Evolutionary conservation across 1,140 invertebrate species (phyloP).

Genomic region (Ceratosolen fusciceps): DNA sequence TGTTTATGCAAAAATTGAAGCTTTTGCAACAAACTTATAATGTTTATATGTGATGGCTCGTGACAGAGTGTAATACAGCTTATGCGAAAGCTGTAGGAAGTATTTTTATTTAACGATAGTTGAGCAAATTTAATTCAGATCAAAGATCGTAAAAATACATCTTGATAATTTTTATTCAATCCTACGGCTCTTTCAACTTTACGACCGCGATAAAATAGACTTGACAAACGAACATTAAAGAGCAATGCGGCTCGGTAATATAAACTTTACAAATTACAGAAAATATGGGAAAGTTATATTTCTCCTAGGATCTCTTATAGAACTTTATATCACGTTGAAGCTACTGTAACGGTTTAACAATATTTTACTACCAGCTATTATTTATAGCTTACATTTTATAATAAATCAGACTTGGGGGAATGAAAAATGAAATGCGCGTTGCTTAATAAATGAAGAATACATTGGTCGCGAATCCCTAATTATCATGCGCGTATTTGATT

Average conservation of each 20-base stretch:
- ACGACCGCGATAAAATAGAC: neutral
- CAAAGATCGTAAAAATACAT: neutral
- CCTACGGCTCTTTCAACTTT: neutral
- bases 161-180: neutral
- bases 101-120: too few species aligned
- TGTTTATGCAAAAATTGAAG: neutral
- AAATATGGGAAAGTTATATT: constrained; percentile 1
- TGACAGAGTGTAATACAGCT: too few species aligned
- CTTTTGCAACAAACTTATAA: neutral
- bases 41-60: too few species aligned
- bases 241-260: neutral
- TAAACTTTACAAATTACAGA: neutral
- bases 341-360: neutral
- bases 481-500: too few species aligned
- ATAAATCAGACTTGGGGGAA: too few species aligned
- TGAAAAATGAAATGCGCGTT: too few species aligned
- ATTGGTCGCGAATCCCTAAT: too few species aligned
- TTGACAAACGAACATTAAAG: constrained; percentile 17
- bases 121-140: neutral
- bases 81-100: too few species aligned
- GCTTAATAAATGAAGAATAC: too few species aligned
- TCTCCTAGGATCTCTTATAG: neutral
- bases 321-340: neutral
- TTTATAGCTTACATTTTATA: too few species aligned
- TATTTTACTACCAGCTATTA: neutral